phyloP scores from a whole-genome alignment of 2,888 invertebrate genomes.

The Apodemia hepburni region DNA sequence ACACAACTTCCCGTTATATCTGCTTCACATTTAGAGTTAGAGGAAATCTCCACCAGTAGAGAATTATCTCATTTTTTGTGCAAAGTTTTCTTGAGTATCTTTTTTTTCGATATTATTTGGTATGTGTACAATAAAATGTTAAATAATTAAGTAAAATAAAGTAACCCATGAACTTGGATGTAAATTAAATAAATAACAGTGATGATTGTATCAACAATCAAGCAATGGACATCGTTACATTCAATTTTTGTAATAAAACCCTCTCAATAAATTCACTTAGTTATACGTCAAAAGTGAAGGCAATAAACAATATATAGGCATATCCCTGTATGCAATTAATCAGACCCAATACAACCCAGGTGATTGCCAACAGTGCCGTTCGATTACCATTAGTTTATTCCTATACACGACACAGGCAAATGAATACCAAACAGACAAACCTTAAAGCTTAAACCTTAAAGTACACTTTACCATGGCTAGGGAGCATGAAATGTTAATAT shows the following conservation, averaged over 20 bases:
- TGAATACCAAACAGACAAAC: conserved; percentile 16
- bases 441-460: conserved; percentile 30
- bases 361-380: conserved; percentile 67
- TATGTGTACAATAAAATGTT: too few species aligned
- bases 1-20: too few species aligned
- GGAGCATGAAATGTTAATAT: conserved; percentile 26
- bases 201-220: too few species aligned
- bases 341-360: conserved; percentile 63
- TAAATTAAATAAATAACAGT: not conserved
- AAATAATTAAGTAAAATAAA: not conserved
- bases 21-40: too few species aligned
- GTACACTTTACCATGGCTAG: conserved; percentile 32
- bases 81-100: too few species aligned
- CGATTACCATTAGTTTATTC: conserved; percentile 56
- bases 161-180: not conserved
- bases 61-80: too few species aligned
- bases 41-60: too few species aligned
- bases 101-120: too few species aligned
- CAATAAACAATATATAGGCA: conserved; percentile 47
- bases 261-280: too few species aligned
- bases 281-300: conserved; percentile 25
- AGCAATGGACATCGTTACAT: too few species aligned
- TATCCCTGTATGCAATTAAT: conserved; percentile 62
- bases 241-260: too few species aligned
- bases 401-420: conserved; percentile 29